Evolutionary conservation across 2,888 invertebrate species (phyloP), one percentile per base, ranked within the genome.

Genomic region (Drosophila mettleri): DNA sequence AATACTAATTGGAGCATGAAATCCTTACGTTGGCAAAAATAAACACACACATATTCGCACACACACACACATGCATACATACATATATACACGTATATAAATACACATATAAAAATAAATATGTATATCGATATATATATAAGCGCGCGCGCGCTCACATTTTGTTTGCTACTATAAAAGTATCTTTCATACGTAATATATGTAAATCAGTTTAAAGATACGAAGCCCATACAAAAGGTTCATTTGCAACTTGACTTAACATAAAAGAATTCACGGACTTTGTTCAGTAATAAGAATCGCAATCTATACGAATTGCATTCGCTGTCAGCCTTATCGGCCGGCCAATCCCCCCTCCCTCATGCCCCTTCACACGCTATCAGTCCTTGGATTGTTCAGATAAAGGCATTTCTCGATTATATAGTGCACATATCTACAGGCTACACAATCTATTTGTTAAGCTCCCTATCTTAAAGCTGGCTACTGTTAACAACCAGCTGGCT

Each of bases 131-230:
- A 45, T 45, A 45, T 45, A 27, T 5, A 24, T 27, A 45, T 45
- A 45, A 29, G 2, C 41, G 39, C 43, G 54, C 43, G 43, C 24
- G 22, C n/a, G 27, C 41, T 20, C 45, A 16, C 36, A 24, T 46
- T 39, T 33, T 39, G n/a, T 27, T 48, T 29, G 27, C 16, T 31
- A 41, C 16, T 22, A 22, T 33, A 52, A 64, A 72, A 70, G 58
- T 75, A 68, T 68, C 60, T 68, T 67, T 20, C 16, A 48, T 46
- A 66, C 74, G 55, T 69, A 55, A 72, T 74, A 49, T 68, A 60
- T 71, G 62, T 57, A 64, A 75, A 68, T 64, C 57, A 18, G 63
- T 38, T 29, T 46, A 18, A 20, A 57, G 34, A 65, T 43, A 49
- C 58, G 63, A 38, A 45, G 12, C n/a, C 46, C 39, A 27, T 16